Base-by-base conservation (phyloP, 30 jellyfish, hydroid and myxozoan genomes). In the Turritopsis dohrnii region DNA sequence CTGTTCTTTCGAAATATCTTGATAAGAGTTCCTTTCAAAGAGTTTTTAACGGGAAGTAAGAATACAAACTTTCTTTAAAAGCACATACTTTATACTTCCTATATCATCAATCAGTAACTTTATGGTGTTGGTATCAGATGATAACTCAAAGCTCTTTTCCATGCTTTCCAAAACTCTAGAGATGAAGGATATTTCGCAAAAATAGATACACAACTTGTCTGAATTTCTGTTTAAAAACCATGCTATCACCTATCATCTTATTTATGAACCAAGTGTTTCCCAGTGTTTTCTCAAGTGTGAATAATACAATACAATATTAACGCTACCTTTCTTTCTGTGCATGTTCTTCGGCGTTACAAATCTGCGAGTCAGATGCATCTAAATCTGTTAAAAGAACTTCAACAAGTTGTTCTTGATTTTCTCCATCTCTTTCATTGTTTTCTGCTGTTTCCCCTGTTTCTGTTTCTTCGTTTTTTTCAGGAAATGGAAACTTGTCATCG, bases 291-390 rank as follows among this genome's bases (percentile, higher is more conserved):
- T n/a, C n/a, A n/a, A n/a, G n/a, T n/a, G n/a, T n/a, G n/a, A n/a
- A n/a, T n/a, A n/a, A n/a, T n/a, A n/a, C n/a, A n/a, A n/a, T n/a
- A n/a, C n/a, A n/a, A n/a, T n/a, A n/a, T n/a, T n/a, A n/a, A n/a
- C n/a, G n/a, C n/a, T 41, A 41, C 60, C 60, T 41, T 41, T 5
- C 19, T 7, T 69, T 69, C 77, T 69, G 77, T n/a, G 28, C 9
- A 0, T 69, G 23, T 27, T 69, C 77, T 7, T 69, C 77, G 19
- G 19, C 28, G 23, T 27, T 69, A 69, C 77, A 69, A 23, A 69
- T 23, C 30, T 69, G 77, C 19, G 77, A 69, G 30, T 69, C 77
- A 23, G 77, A 69, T 27, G 77, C 77, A 69, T 69, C 77, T 27
- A 69, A 19, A 69, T 69, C 77, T 69, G 77, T 69, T 27, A 69